These are phyloP conservation scores for Palythoa caribaeorum DNA, from an alignment of 92 coral and sea anemone species.

Conservation along the genomic window DNA sequence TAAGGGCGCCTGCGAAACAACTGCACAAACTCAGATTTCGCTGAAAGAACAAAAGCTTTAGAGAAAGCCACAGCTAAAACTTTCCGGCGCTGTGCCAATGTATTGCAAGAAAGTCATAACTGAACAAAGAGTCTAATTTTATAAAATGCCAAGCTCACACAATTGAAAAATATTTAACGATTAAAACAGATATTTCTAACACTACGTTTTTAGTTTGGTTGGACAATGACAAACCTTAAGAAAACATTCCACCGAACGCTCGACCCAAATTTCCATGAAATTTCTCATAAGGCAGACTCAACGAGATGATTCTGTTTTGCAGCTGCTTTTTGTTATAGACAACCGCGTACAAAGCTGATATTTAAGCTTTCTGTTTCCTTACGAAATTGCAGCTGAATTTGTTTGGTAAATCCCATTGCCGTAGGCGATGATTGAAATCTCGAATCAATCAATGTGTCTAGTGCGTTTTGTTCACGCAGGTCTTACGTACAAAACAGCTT, in stretches of 20 bases:
- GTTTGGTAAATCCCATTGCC: conserved; percentile 25
- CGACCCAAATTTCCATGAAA: conserved; percentile 39
- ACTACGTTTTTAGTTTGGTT: not conserved
- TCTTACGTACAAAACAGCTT: conserved; percentile 7
- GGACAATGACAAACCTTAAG: conserved; percentile 21
- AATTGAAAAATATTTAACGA: not conserved
- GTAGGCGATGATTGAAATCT: conserved; percentile 20
- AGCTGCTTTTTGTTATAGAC: not conserved
- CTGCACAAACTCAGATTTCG: no score
- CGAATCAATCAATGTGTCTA: conserved; percentile 16
- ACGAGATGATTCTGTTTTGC: not conserved
- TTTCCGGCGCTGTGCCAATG: no score
- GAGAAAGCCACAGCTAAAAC: no score
- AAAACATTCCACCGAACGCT: conserved; percentile 35
- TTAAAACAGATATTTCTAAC: not conserved
- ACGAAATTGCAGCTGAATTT: conserved; percentile 3
- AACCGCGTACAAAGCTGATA: not conserved
- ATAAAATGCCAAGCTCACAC: not conserved
- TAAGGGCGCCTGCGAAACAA: no score
- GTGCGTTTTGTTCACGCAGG: conserved; percentile 5
- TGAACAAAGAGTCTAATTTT: no score
- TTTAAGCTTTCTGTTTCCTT: not conserved
- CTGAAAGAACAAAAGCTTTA: no score
- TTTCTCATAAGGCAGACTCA: not conserved
- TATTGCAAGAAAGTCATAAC: no score